phyloP scores from a whole-genome alignment of 2,888 invertebrate species.

The Hirtodrosophila trivittata region DNA sequence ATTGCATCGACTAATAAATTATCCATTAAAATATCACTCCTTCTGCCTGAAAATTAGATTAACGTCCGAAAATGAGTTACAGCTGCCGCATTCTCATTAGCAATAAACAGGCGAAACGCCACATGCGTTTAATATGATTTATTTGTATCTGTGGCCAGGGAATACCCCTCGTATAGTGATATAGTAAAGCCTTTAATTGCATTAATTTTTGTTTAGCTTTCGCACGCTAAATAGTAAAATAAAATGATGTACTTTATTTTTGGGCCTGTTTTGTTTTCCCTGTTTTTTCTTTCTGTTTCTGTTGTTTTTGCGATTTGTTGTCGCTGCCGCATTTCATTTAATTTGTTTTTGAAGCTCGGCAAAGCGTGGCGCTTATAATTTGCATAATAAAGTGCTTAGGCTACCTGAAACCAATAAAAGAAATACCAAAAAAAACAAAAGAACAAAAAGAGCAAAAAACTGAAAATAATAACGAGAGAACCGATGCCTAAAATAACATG shows the following conservation, averaged over 20 bases:
- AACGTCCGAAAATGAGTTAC: background rate
- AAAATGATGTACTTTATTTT: slow-evolving; percentile 32
- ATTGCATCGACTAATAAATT: slow-evolving; percentile 2
- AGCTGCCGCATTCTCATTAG: slow-evolving; percentile 1
- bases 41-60: slow-evolving; percentile 9
- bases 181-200: slow-evolving; percentile 43
- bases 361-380: slow-evolving; percentile 76
- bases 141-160: slow-evolving; percentile 40
- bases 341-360: slow-evolving; percentile 66
- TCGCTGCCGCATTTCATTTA: slow-evolving; percentile 45
- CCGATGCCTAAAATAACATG: slow-evolving; percentile 42
- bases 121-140: slow-evolving; percentile 57
- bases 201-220: slow-evolving; percentile 48
- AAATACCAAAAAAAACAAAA: slow-evolving; percentile 29
- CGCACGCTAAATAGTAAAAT: slow-evolving; percentile 45
- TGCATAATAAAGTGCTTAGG: slow-evolving; percentile 78
- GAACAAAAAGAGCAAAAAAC: slow-evolving; percentile 9
- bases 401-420: slow-evolving; percentile 70
- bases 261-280: background rate
- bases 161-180: background rate
- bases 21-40: background rate
- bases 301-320: slow-evolving; percentile 17
- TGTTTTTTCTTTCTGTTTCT: slow-evolving; percentile 6
- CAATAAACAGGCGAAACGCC: slow-evolving; percentile 10
- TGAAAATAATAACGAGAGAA: slow-evolving; percentile 3